A percentile compares a stretch with the other conserved stretches of the same genome.
Conservation (phyloP, 2,113 vertebrate species). For the Heterochromis multidens region DNA sequence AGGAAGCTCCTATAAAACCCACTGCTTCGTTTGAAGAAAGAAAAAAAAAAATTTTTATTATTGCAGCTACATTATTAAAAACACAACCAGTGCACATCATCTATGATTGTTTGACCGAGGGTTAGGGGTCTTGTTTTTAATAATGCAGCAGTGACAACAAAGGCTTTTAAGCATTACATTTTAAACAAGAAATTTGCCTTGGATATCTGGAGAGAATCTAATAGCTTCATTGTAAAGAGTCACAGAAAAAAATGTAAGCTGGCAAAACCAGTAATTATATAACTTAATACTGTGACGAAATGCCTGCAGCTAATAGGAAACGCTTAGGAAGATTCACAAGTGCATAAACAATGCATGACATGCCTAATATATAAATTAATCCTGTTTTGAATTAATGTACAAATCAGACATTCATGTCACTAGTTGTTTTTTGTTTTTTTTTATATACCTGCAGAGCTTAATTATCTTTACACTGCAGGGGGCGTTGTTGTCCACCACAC, state of each 20-base stretch:
- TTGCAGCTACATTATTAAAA: not conserved
- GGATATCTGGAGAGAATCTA: not conserved
- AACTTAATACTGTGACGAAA: not conserved
- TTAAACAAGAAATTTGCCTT: not conserved
- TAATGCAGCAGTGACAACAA: not conserved
- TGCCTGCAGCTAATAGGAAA: not conserved
- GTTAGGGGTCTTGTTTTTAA: not conserved
- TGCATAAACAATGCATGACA: not conserved
- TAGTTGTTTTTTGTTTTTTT: not conserved
- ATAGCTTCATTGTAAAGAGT: not conserved
- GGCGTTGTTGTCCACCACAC: not conserved
- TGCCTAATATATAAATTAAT: not conserved
- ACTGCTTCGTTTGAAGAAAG: not conserved
- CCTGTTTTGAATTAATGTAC: not conserved
- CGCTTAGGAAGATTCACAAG: not conserved
- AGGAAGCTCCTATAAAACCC: not conserved
- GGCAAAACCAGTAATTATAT: not conserved
- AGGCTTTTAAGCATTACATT: not conserved
- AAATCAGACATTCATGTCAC: not conserved
- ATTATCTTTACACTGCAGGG: not conserved
- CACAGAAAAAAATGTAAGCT: not conserved
- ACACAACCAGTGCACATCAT: not conserved
- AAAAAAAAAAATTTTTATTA: not conserved
- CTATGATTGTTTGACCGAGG: not conserved
- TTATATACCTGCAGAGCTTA: not conserved